A percentile compares a stretch with the other conserved stretches of the same genome.
phyloP scores from a whole-genome alignment of 2,888 invertebrate genomes.

The Argyresthia albistria region DNA sequence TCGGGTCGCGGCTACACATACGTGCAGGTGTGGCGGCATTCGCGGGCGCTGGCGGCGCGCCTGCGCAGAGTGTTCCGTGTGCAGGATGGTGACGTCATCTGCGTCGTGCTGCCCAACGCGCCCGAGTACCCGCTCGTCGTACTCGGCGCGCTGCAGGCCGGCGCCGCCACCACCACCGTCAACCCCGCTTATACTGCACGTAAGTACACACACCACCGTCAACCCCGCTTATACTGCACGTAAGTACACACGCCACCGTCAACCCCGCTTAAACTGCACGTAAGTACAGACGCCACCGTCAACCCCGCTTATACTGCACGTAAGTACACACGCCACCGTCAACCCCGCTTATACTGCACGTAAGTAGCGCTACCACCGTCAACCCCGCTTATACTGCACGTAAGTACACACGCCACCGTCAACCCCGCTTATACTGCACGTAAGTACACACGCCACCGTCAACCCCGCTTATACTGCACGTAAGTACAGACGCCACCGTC shows the following conservation, averaged over 20 bases:
- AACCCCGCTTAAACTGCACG: neutral
- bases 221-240: too few relatives aligned
- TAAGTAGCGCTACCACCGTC: too few relatives aligned
- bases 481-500: too few relatives aligned
- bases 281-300: neutral
- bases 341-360: too few relatives aligned
- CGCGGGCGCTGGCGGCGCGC: conserved; percentile 74
- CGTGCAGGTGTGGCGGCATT: conserved; percentile 71
- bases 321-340: too few relatives aligned
- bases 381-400: too few relatives aligned
- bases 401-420: too few relatives aligned
- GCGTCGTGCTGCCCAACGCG: conserved; percentile 77
- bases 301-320: neutral
- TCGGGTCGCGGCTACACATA: conserved; percentile 79
- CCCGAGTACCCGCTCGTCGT: conserved; percentile 77
- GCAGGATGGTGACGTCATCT: conserved; percentile 74
- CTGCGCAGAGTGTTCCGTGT: conserved; percentile 75
- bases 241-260: neutral
- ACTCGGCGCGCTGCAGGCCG: conserved; percentile 76
- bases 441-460: too few relatives aligned
- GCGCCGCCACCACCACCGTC: conserved; percentile 76
- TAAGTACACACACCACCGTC: conserved; percentile 21
- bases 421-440: too few relatives aligned
- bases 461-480: too few relatives aligned
- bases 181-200: conserved; percentile 79